A percentile compares a stretch with the other conserved stretches of the same genome.
These are phyloP conservation scores for Pterostichus niger DNA, from an alignment of 2,888 invertebrate species.

Conservation along the genomic window DNA sequence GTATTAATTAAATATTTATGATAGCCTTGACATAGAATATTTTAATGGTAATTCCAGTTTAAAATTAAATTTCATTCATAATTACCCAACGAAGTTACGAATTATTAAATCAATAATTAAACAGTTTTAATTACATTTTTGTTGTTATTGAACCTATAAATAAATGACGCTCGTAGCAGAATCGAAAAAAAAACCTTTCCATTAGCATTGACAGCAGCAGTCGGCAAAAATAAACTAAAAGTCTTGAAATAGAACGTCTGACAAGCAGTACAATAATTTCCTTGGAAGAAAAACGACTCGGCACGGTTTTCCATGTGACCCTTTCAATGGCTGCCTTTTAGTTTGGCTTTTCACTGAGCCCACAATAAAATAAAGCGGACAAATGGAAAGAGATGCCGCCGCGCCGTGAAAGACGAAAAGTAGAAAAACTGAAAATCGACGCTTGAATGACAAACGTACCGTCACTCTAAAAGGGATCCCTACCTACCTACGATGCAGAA, in stretches of 20 bases:
- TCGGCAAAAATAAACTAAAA: not conserved
- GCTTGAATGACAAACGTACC: slow-evolving; percentile 2
- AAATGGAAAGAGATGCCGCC: slow-evolving; percentile 27
- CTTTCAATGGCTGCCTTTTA: slow-evolving; percentile 23
- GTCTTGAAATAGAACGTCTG: not conserved
- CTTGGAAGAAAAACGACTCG: slow-evolving; percentile 5
- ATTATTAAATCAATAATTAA: not conserved
- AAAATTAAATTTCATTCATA: not conserved
- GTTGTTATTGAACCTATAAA: not conserved
- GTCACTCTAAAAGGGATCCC: not conserved
- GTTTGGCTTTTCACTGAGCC: slow-evolving; percentile 11
- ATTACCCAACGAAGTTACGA: not conserved
- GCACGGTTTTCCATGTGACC: not conserved
- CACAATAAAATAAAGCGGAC: slow-evolving; percentile 29
- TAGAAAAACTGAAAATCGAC: slow-evolving; percentile 30
- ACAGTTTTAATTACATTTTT: not conserved
- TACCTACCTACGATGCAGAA: not conserved
- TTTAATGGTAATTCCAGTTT: not conserved
- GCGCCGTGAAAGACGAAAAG: not conserved
- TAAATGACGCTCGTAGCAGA: not conserved
- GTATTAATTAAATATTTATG: too few species aligned
- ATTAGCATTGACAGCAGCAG: slow-evolving; percentile 11
- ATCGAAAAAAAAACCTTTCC: not conserved
- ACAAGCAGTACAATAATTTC: slow-evolving; percentile 20
- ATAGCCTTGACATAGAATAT: too few species aligned